Conservation (phyloP, 2,113 vertebrate species). For the Apodemus speciosus region DNA sequence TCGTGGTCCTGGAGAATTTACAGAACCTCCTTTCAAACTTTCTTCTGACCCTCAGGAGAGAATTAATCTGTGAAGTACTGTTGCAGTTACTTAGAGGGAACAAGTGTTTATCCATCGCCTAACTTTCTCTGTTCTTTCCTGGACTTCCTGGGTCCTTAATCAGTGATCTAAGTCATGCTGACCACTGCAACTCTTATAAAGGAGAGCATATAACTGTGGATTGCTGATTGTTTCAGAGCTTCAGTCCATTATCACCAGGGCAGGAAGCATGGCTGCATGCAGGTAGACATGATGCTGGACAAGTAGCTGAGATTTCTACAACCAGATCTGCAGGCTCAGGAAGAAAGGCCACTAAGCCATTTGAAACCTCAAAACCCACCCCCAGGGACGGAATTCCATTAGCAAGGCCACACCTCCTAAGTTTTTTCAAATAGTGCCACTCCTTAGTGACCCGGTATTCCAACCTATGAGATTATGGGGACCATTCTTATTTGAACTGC, state of each 20-base stretch:
- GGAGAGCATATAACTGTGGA: neutral
- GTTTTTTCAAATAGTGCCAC: no score
- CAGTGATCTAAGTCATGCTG: neutral
- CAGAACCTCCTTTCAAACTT: neutral
- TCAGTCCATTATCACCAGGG: neutral
- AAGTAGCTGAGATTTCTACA: neutral
- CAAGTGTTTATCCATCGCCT: neutral
- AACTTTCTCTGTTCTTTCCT: neutral
- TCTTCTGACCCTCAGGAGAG: neutral
- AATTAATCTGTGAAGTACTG: neutral
- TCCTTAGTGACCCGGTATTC: no score
- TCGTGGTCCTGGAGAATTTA: neutral
- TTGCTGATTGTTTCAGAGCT: neutral
- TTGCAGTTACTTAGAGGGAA: neutral
- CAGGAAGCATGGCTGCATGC: neutral
- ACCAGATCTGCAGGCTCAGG: neutral
- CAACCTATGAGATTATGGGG: no score
- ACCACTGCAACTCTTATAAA: neutral
- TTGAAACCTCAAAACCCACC: neutral
- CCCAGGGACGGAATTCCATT: neutral
- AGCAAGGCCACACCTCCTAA: neutral
- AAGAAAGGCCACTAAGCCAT: neutral
- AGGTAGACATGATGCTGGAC: neutral
- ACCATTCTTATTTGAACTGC: no score
- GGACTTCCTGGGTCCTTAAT: neutral